Evolutionary conservation across 2,888 invertebrate species (phyloP).

Genomic region (Zaprionus obscuricornis): DNA sequence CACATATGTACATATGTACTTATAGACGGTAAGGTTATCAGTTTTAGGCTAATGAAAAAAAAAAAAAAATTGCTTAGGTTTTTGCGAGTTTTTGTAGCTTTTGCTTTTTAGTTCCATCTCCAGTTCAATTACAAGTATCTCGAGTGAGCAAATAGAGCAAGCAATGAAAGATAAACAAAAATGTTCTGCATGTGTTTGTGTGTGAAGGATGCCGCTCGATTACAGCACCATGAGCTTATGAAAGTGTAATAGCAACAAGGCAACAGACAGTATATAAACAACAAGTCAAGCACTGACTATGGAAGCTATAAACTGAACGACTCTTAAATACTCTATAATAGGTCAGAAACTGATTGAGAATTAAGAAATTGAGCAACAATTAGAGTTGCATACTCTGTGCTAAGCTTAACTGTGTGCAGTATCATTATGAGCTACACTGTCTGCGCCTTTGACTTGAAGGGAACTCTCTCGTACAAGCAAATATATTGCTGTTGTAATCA

Average conservation of each 20-base stretch:
- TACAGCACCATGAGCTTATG: slow-evolving; percentile 26
- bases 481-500: slow-evolving; percentile 19
- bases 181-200: slow-evolving; percentile 38
- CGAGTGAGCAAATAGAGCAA: slow-evolving; percentile 57
- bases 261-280: slow-evolving; percentile 27
- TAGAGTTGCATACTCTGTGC: too few relatives aligned
- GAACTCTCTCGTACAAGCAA: slow-evolving; percentile 2
- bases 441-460: slow-evolving; percentile 31
- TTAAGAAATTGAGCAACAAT: too few relatives aligned
- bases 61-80: too few relatives aligned
- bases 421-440: slow-evolving; percentile 36
- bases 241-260: slow-evolving; percentile 41
- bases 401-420: slow-evolving; percentile 49
- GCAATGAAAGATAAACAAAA: slow-evolving; percentile 75
- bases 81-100: too few relatives aligned
- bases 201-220: slow-evolving; percentile 25
- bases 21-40: slow-evolving; percentile 55
- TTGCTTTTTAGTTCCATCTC: neutral
- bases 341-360: too few relatives aligned
- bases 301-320: too few relatives aligned
- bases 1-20: too few relatives aligned
- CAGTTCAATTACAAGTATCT: slow-evolving; percentile 16
- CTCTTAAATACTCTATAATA: too few relatives aligned
- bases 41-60: slow-evolving; percentile 65
- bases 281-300: neutral